phyloP scores from a whole-genome alignment of 2,113 vertebrate species.

The Tiliqua scincoides region DNA sequence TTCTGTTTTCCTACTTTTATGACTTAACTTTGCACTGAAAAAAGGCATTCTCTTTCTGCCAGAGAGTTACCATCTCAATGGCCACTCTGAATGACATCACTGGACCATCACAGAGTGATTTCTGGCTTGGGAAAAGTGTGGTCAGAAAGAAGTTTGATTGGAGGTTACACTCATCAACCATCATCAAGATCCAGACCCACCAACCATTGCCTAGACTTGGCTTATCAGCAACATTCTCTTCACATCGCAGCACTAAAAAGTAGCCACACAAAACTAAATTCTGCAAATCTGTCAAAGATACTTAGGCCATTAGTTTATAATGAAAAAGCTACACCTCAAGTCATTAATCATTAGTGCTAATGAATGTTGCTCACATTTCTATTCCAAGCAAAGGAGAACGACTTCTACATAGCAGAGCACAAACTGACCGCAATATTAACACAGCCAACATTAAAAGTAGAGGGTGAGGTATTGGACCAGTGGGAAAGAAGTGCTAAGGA shows the following conservation, averaged over 20 bases:
- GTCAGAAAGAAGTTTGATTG: not conserved
- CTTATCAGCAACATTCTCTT: constrained; percentile 6
- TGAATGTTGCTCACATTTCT: constrained; percentile 47
- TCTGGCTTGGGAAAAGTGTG: not conserved
- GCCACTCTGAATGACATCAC: not conserved
- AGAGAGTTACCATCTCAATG: not conserved
- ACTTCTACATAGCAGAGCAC: constrained; percentile 30
- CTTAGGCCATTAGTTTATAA: constrained; percentile 55
- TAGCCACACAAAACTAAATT: constrained; percentile 37
- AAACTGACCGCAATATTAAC: constrained; percentile 22
- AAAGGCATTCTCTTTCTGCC: not conserved
- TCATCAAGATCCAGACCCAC: not conserved
- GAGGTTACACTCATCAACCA: not conserved
- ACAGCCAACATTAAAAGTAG: constrained; percentile 29
- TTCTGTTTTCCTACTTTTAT: not conserved
- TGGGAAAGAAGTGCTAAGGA: not conserved
- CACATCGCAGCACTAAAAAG: not conserved
- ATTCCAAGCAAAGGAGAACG: constrained; percentile 51
- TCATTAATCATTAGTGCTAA: constrained; percentile 65
- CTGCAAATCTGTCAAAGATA: constrained; percentile 38
- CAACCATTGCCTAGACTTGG: not conserved
- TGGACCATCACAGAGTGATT: not conserved
- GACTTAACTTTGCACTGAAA: not conserved
- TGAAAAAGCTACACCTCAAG: constrained; percentile 44
- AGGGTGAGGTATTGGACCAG: not conserved